Conservation (phyloP, 2,888 invertebrate genomes). For the Tipula unca region DNA sequence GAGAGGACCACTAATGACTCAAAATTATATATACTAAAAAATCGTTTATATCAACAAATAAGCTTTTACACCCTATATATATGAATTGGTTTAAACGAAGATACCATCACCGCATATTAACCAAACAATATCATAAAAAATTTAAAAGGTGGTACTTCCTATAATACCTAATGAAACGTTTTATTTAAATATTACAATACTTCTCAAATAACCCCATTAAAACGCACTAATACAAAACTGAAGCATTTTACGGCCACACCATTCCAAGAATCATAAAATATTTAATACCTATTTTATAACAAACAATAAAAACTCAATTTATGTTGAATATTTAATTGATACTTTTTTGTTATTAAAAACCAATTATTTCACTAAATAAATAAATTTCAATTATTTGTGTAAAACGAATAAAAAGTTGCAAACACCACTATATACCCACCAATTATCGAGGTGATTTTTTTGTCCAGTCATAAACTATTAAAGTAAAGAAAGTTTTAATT, state of each 20-base stretch:
- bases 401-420: background rate
- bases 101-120: too few relatives aligned
- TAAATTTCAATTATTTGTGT: background rate
- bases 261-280: background rate
- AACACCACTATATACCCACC: background rate
- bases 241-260: background rate
- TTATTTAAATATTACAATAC: background rate
- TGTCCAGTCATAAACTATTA: background rate
- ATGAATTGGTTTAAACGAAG: too few relatives aligned
- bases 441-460: background rate
- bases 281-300: background rate
- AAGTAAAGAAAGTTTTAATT: background rate
- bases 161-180: too few relatives aligned
- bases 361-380: background rate
- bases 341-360: background rate
- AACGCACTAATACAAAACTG: background rate
- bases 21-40: too few relatives aligned
- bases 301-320: constrained; percentile 8
- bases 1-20: too few relatives aligned
- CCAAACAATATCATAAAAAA: too few relatives aligned
- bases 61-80: too few relatives aligned
- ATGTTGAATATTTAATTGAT: constrained; percentile 8
- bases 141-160: too few relatives aligned
- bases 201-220: background rate
- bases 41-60: too few relatives aligned